These are phyloP conservation scores for Clupea harengus DNA, from an alignment of 2,113 vertebrate species.

Conservation along the genomic window DNA sequence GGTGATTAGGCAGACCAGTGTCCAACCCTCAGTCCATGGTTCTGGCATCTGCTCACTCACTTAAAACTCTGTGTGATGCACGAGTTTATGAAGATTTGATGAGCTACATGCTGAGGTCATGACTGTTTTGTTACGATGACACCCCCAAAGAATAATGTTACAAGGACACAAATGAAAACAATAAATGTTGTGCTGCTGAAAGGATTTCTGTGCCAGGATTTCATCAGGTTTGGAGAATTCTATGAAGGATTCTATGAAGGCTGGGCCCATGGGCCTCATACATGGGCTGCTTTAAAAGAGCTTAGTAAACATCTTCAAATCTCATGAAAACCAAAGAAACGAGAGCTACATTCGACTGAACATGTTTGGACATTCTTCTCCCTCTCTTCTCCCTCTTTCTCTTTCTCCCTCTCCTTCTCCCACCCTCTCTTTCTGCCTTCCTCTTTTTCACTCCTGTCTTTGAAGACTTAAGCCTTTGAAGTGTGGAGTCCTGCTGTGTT, in stretches of 20 bases:
- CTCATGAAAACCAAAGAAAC: background rate
- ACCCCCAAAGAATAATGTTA: background rate
- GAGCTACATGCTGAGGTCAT: background rate
- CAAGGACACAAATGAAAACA: background rate
- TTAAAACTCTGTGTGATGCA: background rate
- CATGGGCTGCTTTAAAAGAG: background rate
- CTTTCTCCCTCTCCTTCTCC: background rate
- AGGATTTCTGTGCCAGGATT: background rate
- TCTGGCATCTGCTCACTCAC: background rate
- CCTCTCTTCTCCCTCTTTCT: background rate
- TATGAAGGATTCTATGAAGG: too few relatives aligned
- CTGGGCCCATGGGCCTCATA: background rate
- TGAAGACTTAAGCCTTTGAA: conserved; percentile 50
- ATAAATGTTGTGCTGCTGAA: background rate
- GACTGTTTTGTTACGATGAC: background rate
- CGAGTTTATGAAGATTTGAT: background rate
- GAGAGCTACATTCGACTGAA: background rate
- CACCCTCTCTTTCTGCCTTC: background rate
- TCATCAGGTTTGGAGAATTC: too few relatives aligned
- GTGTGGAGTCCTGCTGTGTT: conserved; percentile 42
- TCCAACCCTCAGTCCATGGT: background rate
- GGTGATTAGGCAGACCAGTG: background rate
- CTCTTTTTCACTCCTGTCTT: conserved; percentile 29
- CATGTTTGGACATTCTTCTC: conserved; percentile 1
- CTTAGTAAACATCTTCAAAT: background rate